A percentile compares a stretch with the other conserved stretches of the same genome.
phyloP scores from a whole-genome alignment of 1,140 invertebrate species.

The Drosophila gunungcola region DNA sequence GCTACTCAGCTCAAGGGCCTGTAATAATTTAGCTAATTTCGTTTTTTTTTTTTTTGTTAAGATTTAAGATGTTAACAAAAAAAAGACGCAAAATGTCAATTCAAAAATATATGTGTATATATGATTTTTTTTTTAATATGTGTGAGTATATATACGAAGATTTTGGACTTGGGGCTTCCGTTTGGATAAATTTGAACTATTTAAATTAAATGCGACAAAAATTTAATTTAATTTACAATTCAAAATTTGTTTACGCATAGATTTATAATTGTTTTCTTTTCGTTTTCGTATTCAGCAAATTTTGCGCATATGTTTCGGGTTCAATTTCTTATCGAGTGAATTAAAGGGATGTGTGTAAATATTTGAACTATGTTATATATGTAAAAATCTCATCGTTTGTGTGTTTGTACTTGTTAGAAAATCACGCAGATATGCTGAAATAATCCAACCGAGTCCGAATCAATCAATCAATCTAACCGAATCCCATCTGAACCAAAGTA shows the following conservation, averaged over 20 bases:
- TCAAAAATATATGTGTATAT: constrained; percentile 51
- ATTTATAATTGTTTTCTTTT: constrained; percentile 19
- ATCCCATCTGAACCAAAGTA: constrained; percentile 44
- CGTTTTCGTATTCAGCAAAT: constrained; percentile 64
- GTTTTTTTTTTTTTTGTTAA: constrained; percentile 23
- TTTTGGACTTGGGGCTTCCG: constrained; percentile 14
- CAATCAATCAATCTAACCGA: constrained; percentile 45
- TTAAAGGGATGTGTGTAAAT: constrained; percentile 46
- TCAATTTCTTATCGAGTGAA: constrained; percentile 31
- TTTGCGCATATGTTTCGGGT: constrained; percentile 62
- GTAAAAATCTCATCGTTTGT: constrained; percentile 63
- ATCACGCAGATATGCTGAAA: constrained; percentile 78
- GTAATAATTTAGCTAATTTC: constrained; percentile 64
- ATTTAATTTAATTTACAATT: constrained; percentile 63
- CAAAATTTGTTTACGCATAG: constrained; percentile 31
- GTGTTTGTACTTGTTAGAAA: constrained; percentile 80
- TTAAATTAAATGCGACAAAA: constrained; percentile 65
- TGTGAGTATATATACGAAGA: constrained; percentile 16
- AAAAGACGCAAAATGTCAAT: constrained; percentile 61
- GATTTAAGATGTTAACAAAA: constrained; percentile 52
- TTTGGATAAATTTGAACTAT: constrained; percentile 72
- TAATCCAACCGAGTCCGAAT: constrained; percentile 76
- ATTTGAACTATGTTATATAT: constrained; percentile 65
- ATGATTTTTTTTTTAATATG: constrained; percentile 4
- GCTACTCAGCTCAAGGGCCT: constrained; percentile 36